A percentile compares a stretch with the other conserved stretches of the same genome.
phyloP scores from a whole-genome alignment of 1,140 invertebrate genomes.

The Mercenaria mercenaria region DNA sequence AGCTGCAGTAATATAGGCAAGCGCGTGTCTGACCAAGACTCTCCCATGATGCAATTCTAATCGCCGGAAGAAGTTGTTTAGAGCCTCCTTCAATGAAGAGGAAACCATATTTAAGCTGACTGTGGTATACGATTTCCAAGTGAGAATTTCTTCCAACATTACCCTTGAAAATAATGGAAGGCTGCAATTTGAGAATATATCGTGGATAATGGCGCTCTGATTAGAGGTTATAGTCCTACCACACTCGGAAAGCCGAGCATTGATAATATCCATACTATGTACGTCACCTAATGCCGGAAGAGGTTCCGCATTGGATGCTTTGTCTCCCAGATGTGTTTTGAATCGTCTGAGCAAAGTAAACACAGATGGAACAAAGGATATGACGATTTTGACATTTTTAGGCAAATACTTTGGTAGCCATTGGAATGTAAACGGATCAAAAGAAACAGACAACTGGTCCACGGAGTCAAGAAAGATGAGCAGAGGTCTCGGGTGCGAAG shows the following conservation, averaged over 20 bases:
- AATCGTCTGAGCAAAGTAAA: slow-evolving; percentile 70
- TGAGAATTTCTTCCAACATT: slow-evolving; percentile 69
- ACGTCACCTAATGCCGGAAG: slow-evolving; percentile 70
- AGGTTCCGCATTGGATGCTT: slow-evolving; percentile 68
- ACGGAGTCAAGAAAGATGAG: slow-evolving; percentile 80
- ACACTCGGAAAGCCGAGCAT: background rate
- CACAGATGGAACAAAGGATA: slow-evolving; percentile 73
- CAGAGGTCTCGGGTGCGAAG: slow-evolving; percentile 63
- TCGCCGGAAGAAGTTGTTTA: slow-evolving; percentile 73
- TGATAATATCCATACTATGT: slow-evolving; percentile 54
- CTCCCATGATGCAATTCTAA: slow-evolving; percentile 76
- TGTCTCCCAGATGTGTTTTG: slow-evolving; percentile 55
- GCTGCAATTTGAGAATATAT: slow-evolving; percentile 69
- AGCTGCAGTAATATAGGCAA: slow-evolving; percentile 87
- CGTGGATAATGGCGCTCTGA: slow-evolving; percentile 71
- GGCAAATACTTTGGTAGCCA: slow-evolving; percentile 79
- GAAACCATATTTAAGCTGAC: slow-evolving; percentile 51
- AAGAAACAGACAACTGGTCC: slow-evolving; percentile 74
- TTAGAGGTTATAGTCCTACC: slow-evolving; percentile 89
- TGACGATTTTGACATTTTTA: slow-evolving; percentile 75
- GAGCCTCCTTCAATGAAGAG: slow-evolving; percentile 65
- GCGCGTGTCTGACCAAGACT: slow-evolving; percentile 68
- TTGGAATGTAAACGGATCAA: slow-evolving; percentile 73
- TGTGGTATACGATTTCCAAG: slow-evolving; percentile 74
- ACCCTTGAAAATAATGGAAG: slow-evolving; percentile 73